Base-by-base conservation (phyloP, 2,113 vertebrate species). In the Anarrhichthys ocellatus region DNA sequence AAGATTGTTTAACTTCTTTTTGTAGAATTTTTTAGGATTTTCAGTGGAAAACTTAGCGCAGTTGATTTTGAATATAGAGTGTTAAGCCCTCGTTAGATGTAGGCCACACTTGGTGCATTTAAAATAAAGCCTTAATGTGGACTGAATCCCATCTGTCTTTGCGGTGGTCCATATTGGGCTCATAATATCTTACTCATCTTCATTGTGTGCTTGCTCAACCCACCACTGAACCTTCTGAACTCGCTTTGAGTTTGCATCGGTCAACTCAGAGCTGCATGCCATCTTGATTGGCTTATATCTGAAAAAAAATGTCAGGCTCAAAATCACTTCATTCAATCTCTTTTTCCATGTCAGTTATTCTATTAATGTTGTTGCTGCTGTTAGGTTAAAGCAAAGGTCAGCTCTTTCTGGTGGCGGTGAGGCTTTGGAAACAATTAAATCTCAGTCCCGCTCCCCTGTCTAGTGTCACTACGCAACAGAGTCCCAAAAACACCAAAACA, bases 401-500 rank as follows among this genome's bases (percentile, higher is more conserved):
- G 76, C 71, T 54, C 48, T 84, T 74, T 89, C 82, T 84, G 84
- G 90, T 76, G 70, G 66, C 22, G 63, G 83, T 87, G 81, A 87
- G 74, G 81, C 81, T 90, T 93, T 87, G 89, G 91, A 94, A 94
- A 93, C 89, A 92, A 92, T 91, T 86, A 88, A 92, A 89, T 73
- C 80, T 73, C 32, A 70, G 76, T 82, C 75, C 73, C 32, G 20
- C 78, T 83, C 65, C 73, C 71, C 73, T 61, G 20, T 52, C 10
- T 76, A 54, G 78, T 78, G 92, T 95, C 90, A 92, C 94, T 86
- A 92, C 5, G 93, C 94, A 93, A 94, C 94, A 78, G 84, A 89
- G 81, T 83, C 76, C 80, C 91, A 93, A 91, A 32, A 94, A 93
- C 92, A 94, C 71, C 83, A 91, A 92, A 91, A 92, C 90, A 92